Percentiles rank a stretch among this genome's conserved stretches.
Conservation (phyloP, 2,113 vertebrate species). For the Tylochromis polylepis region DNA sequence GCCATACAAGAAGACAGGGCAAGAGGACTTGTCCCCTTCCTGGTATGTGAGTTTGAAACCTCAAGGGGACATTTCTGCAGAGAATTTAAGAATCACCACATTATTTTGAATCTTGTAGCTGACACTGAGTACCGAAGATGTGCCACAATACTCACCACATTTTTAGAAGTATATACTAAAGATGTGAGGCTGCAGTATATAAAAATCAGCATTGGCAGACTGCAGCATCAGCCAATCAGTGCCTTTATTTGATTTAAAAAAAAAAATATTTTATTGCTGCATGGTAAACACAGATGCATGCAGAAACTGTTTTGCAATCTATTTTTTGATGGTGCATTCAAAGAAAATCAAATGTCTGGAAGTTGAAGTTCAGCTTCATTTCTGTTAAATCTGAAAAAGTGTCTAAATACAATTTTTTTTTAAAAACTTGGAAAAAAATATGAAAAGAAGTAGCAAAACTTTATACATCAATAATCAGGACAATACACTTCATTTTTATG, state of each 20-base stretch:
- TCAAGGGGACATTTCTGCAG: not conserved
- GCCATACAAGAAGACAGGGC: constrained; percentile 85
- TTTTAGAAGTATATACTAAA: not conserved
- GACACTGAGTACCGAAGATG: not conserved
- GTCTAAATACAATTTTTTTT: not conserved
- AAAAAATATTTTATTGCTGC: not conserved
- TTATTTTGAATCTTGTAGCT: not conserved
- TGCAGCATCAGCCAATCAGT: not conserved
- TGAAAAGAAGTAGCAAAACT: not conserved
- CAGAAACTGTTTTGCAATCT: not conserved
- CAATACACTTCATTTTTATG: too few relatives aligned
- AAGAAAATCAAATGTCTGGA: not conserved
- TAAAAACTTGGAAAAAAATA: not conserved
- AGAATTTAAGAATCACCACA: not conserved
- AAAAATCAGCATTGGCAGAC: not conserved
- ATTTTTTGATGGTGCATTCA: not conserved
- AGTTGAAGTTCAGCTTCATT: not conserved
- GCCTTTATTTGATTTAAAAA: not conserved
- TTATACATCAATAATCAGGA: not conserved
- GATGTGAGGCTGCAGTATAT: not conserved
- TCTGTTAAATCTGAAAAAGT: not conserved
- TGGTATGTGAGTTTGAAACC: constrained; percentile 74
- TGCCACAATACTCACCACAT: not conserved
- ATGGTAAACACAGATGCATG: not conserved
- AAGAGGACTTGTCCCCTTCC: constrained; percentile 84